These are phyloP conservation scores for Trichomycterus rosablanca DNA, from an alignment of 2,113 vertebrate species.

Conservation along the genomic window DNA sequence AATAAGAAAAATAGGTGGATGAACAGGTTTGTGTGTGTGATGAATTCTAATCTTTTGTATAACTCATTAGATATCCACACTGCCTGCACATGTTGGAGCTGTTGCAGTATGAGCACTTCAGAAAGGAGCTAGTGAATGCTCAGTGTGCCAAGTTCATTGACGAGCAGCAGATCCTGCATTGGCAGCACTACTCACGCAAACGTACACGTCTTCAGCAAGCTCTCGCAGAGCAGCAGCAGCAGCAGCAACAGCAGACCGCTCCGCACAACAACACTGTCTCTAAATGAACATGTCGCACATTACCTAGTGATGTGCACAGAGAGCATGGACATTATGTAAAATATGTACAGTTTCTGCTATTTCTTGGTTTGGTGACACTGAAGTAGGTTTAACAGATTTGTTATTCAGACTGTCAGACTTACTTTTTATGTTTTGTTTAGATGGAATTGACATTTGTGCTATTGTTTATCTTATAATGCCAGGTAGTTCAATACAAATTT, in stretches of 20 bases:
- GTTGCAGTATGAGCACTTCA: constrained; percentile 95
- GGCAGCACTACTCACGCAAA: constrained; percentile 96
- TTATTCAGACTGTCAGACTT: too few relatives aligned
- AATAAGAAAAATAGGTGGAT: too few relatives aligned
- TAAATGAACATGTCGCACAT: constrained; percentile 65
- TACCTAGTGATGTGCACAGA: too few relatives aligned
- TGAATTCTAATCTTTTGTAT: too few relatives aligned
- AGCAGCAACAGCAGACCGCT: constrained; percentile 68
- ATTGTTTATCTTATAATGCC: too few relatives aligned
- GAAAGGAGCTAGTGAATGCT: constrained; percentile 96
- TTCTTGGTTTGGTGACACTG: background rate
- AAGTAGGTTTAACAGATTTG: too few relatives aligned
- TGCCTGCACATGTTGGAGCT: constrained; percentile 96
- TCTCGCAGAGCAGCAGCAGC: constrained; percentile 87
- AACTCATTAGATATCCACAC: constrained; percentile 83
- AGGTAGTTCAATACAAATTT: too few relatives aligned
- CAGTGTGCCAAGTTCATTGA: constrained; percentile 98
- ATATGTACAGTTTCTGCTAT: background rate
- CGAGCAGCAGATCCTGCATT: constrained; percentile 96
- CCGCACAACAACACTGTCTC: constrained; percentile 77
- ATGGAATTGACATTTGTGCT: too few relatives aligned
- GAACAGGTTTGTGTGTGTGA: too few relatives aligned
- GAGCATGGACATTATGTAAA: background rate
- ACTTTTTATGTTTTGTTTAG: too few relatives aligned
- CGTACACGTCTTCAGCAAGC: constrained; percentile 93